phyloP scores from a whole-genome alignment of 2,113 vertebrate species.

The Hippoglossus stenolepis region DNA sequence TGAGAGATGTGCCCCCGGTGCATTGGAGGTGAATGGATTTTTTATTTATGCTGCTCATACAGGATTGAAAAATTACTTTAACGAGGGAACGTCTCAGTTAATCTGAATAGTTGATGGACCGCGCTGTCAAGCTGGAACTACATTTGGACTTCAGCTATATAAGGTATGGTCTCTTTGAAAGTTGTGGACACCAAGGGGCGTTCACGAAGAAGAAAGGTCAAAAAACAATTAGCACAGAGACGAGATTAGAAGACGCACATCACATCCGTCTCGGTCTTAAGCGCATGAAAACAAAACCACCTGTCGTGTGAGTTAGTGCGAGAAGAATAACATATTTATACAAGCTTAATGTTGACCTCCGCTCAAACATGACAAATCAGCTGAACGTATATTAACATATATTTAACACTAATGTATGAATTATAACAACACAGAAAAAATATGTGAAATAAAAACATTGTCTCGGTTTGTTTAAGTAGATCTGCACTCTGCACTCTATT shows the following conservation, averaged over 20 bases:
- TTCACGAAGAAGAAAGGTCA: neutral
- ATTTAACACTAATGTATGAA: no score
- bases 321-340: neutral
- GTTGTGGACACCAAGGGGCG: neutral
- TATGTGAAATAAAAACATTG: no score
- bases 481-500: neutral
- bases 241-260: neutral
- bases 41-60: neutral
- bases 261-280: neutral
- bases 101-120: neutral
- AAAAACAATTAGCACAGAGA: neutral
- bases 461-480: neutral
- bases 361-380: no score
- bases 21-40: neutral
- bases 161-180: neutral
- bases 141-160: neutral
- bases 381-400: no score
- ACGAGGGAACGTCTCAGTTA: neutral
- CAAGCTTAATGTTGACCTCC: no score
- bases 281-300: neutral
- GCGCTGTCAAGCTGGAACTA: neutral
- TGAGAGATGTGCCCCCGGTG: neutral
- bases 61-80: slow-evolving; percentile 2
- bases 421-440: no score
- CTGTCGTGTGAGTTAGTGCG: neutral